Evolutionary conservation across 2,113 vertebrate species (phyloP).

Genomic region (Salvelinus namaycush): DNA sequence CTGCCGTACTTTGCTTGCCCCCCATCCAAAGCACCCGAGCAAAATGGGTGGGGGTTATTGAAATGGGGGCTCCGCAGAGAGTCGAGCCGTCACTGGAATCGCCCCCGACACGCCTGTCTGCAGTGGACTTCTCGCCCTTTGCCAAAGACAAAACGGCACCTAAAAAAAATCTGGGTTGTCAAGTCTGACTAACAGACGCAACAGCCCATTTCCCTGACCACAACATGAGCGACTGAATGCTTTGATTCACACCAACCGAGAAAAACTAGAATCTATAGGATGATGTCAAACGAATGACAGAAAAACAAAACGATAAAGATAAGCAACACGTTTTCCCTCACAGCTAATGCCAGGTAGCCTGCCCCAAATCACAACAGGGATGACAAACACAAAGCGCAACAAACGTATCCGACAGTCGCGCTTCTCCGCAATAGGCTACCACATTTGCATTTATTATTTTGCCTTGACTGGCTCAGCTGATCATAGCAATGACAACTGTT

Average conservation of each 20-base stretch:
- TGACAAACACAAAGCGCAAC: constrained; percentile 34
- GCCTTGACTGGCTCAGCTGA: constrained; percentile 51
- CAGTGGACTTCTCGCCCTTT: constrained; percentile 62
- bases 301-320: constrained; percentile 34
- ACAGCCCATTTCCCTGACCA: constrained; percentile 67
- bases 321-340: constrained; percentile 36
- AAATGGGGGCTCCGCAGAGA: constrained; percentile 59
- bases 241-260: constrained; percentile 57
- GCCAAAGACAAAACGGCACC: constrained; percentile 23
- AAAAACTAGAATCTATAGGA: constrained; percentile 23
- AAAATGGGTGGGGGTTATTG: constrained; percentile 53
- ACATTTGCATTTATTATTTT: constrained; percentile 34
- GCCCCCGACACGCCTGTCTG: constrained; percentile 57
- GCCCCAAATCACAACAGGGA: constrained; percentile 53
- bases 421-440: constrained; percentile 40
- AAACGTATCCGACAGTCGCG: constrained; percentile 25
- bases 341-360: constrained; percentile 43
- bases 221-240: constrained; percentile 68
- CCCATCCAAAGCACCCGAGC: constrained; percentile 78
- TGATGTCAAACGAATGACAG: constrained; percentile 26
- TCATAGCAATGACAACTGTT: constrained; percentile 70
- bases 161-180: constrained; percentile 41
- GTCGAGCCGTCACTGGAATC: constrained; percentile 52
- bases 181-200: constrained; percentile 66
- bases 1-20: constrained; percentile 92